Conservation (phyloP, 2,888 invertebrate genomes). For the Sinohyriopsis cumingii region DNA sequence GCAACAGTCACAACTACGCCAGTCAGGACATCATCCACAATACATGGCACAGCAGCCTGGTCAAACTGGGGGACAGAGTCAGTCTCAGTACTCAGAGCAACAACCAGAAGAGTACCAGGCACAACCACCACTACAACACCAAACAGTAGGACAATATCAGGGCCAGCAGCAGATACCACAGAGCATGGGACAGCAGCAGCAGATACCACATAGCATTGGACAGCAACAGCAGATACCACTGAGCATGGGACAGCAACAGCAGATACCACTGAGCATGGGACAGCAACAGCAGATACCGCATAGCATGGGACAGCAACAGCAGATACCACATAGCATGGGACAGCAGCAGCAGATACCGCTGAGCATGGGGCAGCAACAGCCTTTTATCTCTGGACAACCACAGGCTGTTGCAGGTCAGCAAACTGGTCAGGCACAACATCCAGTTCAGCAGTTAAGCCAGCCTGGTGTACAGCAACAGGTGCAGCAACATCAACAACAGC, state of each 20-base stretch:
- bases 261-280: background rate
- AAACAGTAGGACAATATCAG: background rate
- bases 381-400: background rate
- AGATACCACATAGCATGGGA: background rate
- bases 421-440: conserved; percentile 14
- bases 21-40: conserved; percentile 8
- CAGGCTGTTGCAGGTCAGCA: conserved; percentile 19
- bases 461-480: background rate
- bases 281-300: conserved; percentile 1
- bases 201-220: background rate
- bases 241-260: background rate
- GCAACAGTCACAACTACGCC: conserved; percentile 14
- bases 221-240: background rate
- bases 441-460: conserved; percentile 6
- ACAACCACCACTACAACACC: conserved; percentile 28
- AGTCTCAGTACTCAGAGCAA: conserved; percentile 1
- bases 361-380: background rate
- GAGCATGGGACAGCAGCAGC: background rate
- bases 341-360: conserved; percentile 1
- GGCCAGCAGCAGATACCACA: background rate
- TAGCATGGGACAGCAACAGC: conserved; percentile 3
- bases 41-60: background rate
- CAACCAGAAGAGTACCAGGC: conserved; percentile 10
- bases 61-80: conserved; percentile 1
- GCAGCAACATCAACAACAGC: conserved; percentile 6